Evolutionary conservation across 2,113 vertebrate genomes (phyloP).

Genomic region (Silurus asotus): DNA sequence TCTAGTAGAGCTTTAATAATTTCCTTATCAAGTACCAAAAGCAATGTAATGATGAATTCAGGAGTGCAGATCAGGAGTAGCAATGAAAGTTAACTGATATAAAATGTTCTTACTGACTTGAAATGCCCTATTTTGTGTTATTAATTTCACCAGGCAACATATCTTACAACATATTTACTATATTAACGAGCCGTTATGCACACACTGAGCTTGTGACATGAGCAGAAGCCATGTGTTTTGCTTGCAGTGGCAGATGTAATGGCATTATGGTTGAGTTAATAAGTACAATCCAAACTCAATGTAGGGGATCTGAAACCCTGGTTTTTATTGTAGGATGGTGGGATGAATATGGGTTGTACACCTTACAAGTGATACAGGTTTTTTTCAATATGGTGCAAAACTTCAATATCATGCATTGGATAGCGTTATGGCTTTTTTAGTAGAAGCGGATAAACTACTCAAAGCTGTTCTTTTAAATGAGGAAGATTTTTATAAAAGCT

Average conservation of each 20-base stretch:
- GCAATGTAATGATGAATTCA: neutral
- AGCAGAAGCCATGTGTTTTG: neutral
- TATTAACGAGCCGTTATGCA: neutral
- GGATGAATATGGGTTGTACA: neutral
- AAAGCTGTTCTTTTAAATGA: neutral
- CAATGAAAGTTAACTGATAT: neutral
- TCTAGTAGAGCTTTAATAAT: neutral
- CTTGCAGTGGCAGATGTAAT: neutral
- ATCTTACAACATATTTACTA: neutral
- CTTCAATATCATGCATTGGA: neutral
- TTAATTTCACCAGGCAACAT: neutral
- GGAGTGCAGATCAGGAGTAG: neutral
- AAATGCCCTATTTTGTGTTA: neutral
- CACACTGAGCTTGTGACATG: neutral
- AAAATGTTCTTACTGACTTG: neutral
- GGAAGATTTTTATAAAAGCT: too few relatives aligned
- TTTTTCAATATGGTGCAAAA: neutral
- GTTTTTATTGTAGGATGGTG: neutral
- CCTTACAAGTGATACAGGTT: neutral
- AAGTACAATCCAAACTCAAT: neutral
- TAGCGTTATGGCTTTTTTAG: neutral
- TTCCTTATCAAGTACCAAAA: neutral
- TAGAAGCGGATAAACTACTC: neutral
- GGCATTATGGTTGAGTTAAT: neutral
- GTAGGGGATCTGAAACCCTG: neutral